phyloP scores from a whole-genome alignment of 2,113 vertebrate genomes.

The Tyto alba region DNA sequence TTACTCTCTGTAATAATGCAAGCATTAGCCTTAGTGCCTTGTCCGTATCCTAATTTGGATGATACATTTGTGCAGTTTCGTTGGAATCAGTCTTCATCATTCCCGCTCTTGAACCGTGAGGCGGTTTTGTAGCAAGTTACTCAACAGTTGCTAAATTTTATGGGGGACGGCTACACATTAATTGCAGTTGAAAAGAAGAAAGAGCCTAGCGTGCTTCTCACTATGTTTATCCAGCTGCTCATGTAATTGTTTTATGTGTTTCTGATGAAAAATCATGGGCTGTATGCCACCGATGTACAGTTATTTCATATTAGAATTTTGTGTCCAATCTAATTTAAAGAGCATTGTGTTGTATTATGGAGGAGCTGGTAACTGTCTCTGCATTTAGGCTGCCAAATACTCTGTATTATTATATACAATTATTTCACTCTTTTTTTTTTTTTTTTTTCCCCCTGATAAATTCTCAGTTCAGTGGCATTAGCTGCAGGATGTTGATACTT shows the following conservation, averaged over 20 bases:
- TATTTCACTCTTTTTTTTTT: background rate
- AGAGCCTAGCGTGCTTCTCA: background rate
- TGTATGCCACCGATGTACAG: background rate
- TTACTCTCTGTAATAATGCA: background rate
- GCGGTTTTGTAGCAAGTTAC: background rate
- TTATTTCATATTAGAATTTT: background rate
- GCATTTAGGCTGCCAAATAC: background rate
- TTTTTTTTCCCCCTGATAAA: background rate
- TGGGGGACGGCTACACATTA: background rate
- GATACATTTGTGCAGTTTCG: background rate
- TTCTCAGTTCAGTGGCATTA: background rate
- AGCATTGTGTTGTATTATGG: background rate
- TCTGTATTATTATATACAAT: background rate
- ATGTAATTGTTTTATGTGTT: background rate
- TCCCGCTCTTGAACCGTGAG: background rate
- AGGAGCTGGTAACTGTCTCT: background rate
- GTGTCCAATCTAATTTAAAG: background rate
- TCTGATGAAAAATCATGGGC: background rate
- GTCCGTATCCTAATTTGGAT: background rate
- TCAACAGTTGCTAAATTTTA: background rate
- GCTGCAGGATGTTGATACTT: background rate
- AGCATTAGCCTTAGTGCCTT: background rate
- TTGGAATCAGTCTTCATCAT: background rate
- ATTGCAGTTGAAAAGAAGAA: background rate
- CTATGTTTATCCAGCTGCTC: background rate